Conservation (phyloP, 1,140 invertebrate genomes). For the Sesamia nonagrioides region DNA sequence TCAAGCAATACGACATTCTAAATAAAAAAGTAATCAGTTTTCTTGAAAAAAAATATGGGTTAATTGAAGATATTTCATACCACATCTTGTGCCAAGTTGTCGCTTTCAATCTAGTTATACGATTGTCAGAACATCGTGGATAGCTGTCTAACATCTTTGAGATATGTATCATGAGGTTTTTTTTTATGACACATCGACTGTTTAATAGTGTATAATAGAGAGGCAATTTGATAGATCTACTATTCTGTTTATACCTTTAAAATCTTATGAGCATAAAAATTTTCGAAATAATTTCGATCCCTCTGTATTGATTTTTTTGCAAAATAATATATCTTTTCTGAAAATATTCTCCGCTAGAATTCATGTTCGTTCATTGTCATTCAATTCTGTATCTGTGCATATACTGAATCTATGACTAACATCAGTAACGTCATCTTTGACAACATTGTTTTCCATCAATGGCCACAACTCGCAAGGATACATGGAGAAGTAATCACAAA, state of each 20-base stretch:
- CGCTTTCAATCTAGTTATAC: constrained; percentile 32
- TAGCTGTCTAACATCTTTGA: constrained; percentile 15
- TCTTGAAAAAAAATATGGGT: constrained; percentile 5
- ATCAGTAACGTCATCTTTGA: neutral
- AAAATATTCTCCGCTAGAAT: too few species aligned
- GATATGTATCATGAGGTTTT: constrained; percentile 10
- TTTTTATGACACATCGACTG: too few species aligned
- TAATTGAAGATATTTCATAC: constrained; percentile 22
- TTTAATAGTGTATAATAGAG: too few species aligned
- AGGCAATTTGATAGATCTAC: too few species aligned
- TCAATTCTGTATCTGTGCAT: too few species aligned
- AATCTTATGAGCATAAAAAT: too few species aligned
- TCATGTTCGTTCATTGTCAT: too few species aligned
- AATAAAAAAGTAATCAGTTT: constrained; percentile 28
- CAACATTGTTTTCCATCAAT: neutral
- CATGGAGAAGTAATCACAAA: constrained; percentile 10
- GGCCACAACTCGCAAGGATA: neutral
- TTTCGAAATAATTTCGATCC: too few species aligned
- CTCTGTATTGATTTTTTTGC: too few species aligned
- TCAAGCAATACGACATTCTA: constrained; percentile 16
- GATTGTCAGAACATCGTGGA: constrained; percentile 20
- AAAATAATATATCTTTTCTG: too few species aligned
- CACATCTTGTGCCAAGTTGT: constrained; percentile 25
- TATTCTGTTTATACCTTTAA: too few species aligned
- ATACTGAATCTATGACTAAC: too few species aligned